A percentile compares a stretch with the other conserved stretches of the same genome.
These are phyloP conservation scores for Cephus rjabovi DNA, from an alignment of 2,888 invertebrate genomes.

Conservation along the genomic window DNA sequence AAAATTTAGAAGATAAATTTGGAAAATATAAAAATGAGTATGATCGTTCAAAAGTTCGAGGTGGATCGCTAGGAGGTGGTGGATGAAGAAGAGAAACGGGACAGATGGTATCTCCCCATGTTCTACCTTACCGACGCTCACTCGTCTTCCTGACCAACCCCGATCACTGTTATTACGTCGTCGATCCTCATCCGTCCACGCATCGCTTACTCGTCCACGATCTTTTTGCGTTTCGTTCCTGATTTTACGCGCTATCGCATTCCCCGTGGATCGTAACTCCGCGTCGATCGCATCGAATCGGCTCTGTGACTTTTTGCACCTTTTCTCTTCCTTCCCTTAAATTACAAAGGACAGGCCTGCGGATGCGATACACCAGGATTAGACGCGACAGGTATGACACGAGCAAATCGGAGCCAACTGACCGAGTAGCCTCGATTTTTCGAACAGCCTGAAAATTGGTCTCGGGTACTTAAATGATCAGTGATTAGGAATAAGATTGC, in stretches of 20 bases:
- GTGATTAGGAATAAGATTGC: background rate
- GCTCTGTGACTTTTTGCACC: background rate
- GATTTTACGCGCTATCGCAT: constrained; percentile 46
- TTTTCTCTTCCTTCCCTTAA: background rate
- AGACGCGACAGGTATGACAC: background rate
- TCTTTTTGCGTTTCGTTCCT: constrained; percentile 28
- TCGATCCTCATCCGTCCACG: constrained; percentile 48
- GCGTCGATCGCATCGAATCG: background rate
- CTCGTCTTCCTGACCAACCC: constrained; percentile 31
- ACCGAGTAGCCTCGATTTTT: background rate
- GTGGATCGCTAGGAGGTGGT: constrained; percentile 25
- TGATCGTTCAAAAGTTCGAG: background rate
- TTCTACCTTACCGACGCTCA: constrained; percentile 42
- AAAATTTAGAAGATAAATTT: background rate
- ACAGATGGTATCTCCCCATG: constrained; percentile 10
- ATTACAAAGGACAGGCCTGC: background rate
- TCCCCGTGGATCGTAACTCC: background rate
- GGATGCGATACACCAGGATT: background rate
- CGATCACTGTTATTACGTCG: constrained; percentile 57
- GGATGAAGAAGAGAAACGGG: constrained; percentile 28
- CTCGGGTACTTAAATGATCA: background rate
- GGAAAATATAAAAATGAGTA: constrained; percentile 15
- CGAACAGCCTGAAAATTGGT: background rate
- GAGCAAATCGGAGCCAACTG: background rate
- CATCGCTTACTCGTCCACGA: constrained; percentile 39